Evolutionary conservation across 2,797 vertebrate genomes (phyloP).

Genomic region (Cossypha caffra): DNA sequence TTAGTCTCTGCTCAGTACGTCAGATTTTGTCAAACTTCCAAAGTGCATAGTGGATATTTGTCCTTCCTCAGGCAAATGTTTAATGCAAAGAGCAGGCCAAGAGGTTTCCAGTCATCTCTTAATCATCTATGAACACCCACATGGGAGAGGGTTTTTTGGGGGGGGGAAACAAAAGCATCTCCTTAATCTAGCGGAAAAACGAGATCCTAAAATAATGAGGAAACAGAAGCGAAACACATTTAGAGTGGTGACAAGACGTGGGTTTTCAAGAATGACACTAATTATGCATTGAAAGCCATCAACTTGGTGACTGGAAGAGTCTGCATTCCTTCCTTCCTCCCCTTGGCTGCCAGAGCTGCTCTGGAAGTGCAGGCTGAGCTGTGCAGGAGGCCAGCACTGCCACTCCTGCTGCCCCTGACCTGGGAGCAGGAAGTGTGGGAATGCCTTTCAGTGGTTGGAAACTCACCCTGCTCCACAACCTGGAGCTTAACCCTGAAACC

Average conservation of each 20-base stretch:
- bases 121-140: not conserved
- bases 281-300: constrained; percentile 43
- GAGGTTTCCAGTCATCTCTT: constrained; percentile 26
- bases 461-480: too few species aligned
- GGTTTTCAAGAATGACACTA: constrained; percentile 46
- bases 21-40: constrained; percentile 7
- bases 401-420: not conserved
- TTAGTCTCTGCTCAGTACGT: not conserved
- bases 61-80: constrained; percentile 8
- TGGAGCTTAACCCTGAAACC: not conserved
- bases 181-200: not conserved
- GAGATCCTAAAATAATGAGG: constrained; percentile 8
- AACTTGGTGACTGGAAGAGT: constrained; percentile 35
- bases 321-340: constrained; percentile 58
- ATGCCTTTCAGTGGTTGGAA: fast-evolving
- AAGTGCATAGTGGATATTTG: not conserved
- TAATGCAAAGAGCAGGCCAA: not conserved
- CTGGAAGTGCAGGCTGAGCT: not conserved
- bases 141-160: fast-evolving
- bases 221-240: constrained; percentile 58
- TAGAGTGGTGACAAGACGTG: constrained; percentile 28
- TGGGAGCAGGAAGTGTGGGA: not conserved
- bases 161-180: not conserved
- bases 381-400: fast-evolving
- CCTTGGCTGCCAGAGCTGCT: not conserved